These are phyloP conservation scores for Thamnophis sirtalis DNA, from an alignment of 2,113 vertebrate species.

Conservation along the genomic window DNA sequence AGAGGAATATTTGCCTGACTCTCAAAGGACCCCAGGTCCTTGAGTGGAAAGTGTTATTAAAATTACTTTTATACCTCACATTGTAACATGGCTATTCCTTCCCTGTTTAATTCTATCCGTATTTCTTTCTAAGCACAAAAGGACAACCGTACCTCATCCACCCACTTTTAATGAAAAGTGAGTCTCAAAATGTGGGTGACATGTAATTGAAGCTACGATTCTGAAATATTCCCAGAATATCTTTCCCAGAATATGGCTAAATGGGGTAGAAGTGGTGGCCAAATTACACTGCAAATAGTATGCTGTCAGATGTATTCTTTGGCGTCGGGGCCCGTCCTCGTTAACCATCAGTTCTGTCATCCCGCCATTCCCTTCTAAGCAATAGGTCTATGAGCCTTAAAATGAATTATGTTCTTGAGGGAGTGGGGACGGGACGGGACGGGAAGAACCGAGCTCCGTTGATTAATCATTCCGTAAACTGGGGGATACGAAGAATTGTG, in stretches of 20 bases:
- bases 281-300: not conserved
- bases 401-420: not conserved
- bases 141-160: accelerated
- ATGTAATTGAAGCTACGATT: not conserved
- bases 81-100: not conserved
- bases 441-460: not conserved
- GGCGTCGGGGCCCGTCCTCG: not conserved
- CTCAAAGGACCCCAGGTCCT: not conserved
- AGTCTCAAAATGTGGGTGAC: not conserved
- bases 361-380: not conserved
- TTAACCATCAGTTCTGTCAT: not conserved
- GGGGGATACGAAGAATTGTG: not conserved
- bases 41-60: not conserved
- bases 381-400: not conserved
- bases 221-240: not conserved
- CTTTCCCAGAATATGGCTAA: not conserved
- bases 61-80: not conserved
- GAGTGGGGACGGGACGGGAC: not conserved
- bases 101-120: not conserved
- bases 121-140: not conserved
- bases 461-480: not conserved
- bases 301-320: not conserved
- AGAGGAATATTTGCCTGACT: not conserved
- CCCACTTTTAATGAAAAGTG: not conserved
- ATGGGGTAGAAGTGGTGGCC: not conserved